Evolutionary conservation across 2,113 vertebrate species (phyloP).

Genomic region (Psettodes erumei): DNA sequence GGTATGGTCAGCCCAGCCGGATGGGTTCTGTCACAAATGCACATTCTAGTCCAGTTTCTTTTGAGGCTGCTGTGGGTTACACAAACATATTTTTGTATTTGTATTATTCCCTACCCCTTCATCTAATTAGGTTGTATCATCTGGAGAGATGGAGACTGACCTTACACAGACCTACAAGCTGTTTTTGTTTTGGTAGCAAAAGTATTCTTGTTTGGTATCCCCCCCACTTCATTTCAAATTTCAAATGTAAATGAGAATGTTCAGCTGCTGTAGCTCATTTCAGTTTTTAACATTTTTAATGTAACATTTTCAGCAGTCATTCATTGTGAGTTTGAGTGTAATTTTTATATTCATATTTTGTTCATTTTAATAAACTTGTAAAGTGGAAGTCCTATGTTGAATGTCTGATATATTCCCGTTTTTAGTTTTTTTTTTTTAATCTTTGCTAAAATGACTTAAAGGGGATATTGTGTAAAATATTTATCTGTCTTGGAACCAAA

Average conservation of each 20-base stretch:
- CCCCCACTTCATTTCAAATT: too few species aligned
- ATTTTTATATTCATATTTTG: conserved; percentile 16
- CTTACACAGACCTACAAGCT: too few species aligned
- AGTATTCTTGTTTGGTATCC: not conserved
- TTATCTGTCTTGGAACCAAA: too few species aligned
- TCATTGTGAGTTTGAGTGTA: not conserved
- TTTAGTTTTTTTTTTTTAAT: too few species aligned
- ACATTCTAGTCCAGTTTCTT: not conserved
- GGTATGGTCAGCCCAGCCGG: not conserved
- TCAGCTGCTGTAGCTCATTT: not conserved
- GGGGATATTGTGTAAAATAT: too few species aligned
- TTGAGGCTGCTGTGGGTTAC: not conserved
- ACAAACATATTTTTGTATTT: too few species aligned
- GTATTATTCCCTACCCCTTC: too few species aligned
- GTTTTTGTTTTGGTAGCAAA: too few species aligned
- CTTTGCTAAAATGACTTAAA: too few species aligned
- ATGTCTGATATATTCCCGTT: not conserved
- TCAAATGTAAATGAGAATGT: too few species aligned
- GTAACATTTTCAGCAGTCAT: not conserved
- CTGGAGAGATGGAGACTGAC: too few species aligned
- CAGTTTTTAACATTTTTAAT: not conserved
- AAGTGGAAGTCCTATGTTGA: not conserved
- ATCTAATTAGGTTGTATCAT: too few species aligned
- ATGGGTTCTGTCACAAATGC: not conserved
- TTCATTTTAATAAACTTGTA: conserved; percentile 4